Evolutionary conservation across 2,888 invertebrate species (phyloP), one percentile per base, ranked within the genome.

Genomic region (Dicycla oo): DNA sequence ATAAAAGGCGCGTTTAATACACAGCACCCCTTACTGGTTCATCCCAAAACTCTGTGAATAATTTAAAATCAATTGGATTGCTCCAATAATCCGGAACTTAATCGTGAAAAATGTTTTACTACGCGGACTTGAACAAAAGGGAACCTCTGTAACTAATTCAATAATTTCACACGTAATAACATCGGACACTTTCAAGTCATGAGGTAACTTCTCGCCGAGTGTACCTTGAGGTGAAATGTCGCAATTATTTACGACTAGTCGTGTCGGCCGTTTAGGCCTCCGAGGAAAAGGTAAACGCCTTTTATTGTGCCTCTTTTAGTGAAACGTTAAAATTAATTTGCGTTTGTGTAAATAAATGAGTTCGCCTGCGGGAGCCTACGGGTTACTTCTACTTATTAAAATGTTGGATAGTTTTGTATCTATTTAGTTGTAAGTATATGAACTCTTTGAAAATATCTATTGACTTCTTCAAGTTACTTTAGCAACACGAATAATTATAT

Each of bases 241-340:
- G 86, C 89, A 90, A 91, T 92, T 91, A 92, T 92, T 92, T 92
- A 92, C 90, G 90, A 89, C 88, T 87, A 87, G 85, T 86, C 87
- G 88, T 87, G 87, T 79, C 83, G 86, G 86, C 85, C 87, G 88
- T 88, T 85, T 75, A 81, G 85, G 81, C 83, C 87, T 88, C 87
- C 80, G 77, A 89, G 88, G 89, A 88, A 88, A 90, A 89, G 86
- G 86, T 86, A 88, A 89, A 88, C 83, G 84, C 78, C 86, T 90
- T 91, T 91, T 89, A 91, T 88, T 89, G 82, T 86, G 81, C 87
- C 85, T 88, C 87, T 88, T 89, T 88, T 87, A 89, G 86, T 85
- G 82, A 86, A 88, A 90, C 87, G 88, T 86, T 88, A 87, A 90
- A 91, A 91, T 91, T 89, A 89, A 91, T 89, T 89, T 87, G 82